These are phyloP conservation scores for Falco peregrinus DNA, from an alignment of 2,797 vertebrate genomes.

Conservation along the genomic window DNA sequence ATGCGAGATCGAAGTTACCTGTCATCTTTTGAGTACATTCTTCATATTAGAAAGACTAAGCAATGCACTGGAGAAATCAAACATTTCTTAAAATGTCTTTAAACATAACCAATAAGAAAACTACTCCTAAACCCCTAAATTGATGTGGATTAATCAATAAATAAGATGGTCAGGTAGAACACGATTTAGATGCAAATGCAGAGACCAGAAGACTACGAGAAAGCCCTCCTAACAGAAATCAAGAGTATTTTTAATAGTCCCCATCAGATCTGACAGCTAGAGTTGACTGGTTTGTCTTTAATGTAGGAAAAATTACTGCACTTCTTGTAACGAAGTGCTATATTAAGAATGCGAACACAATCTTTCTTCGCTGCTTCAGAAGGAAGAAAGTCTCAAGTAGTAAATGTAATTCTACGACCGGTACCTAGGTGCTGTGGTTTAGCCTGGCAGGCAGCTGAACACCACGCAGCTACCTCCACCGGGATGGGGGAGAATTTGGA, in stretches of 20 bases:
- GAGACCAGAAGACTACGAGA: background rate
- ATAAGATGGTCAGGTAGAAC: background rate
- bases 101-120: background rate
- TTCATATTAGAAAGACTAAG: background rate
- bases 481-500: background rate
- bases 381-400: background rate
- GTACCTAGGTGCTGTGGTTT: background rate
- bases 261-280: background rate
- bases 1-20: background rate
- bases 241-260: background rate
- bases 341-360: background rate
- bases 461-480: background rate
- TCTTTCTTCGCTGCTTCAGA: background rate
- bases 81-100: background rate
- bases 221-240: background rate
- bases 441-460: background rate
- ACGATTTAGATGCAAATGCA: background rate
- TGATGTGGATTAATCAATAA: background rate
- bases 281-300: background rate
- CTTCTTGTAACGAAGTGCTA: background rate
- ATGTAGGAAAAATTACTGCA: background rate
- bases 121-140: background rate
- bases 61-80: background rate
- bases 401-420: background rate
- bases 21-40: background rate